Conservation (phyloP, 1,140 invertebrate genomes). For the Drosophila quadrilineata region DNA sequence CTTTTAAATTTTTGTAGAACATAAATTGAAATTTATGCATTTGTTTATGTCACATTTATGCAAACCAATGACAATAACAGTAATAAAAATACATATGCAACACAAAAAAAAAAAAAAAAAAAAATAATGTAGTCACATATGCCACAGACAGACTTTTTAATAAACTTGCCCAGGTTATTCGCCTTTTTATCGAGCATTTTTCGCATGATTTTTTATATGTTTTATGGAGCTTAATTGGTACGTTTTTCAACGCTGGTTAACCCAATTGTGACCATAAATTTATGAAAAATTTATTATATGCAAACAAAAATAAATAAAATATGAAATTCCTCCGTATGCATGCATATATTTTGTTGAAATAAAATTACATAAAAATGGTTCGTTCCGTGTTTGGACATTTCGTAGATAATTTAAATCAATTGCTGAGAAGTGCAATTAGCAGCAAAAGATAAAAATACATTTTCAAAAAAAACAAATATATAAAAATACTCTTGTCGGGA, state of each 20-base stretch:
- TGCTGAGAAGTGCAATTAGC: slow-evolving; percentile 77
- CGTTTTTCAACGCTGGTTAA: slow-evolving; percentile 74
- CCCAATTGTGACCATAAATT: slow-evolving; percentile 66
- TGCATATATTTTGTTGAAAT: too few relatives aligned
- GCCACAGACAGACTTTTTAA: slow-evolving; percentile 71
- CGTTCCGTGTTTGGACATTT: slow-evolving; percentile 37
- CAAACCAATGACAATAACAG: slow-evolving; percentile 58
- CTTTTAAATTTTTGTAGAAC: slow-evolving; percentile 21
- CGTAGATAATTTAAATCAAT: slow-evolving; percentile 77
- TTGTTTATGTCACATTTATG: slow-evolving; percentile 65
- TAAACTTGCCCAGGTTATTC: slow-evolving; percentile 50
- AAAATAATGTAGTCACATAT: too few relatives aligned
- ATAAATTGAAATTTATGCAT: slow-evolving; percentile 66
- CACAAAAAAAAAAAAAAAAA: too few relatives aligned
- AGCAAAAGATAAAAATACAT: slow-evolving; percentile 74
- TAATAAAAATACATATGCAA: too few relatives aligned
- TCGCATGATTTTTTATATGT: slow-evolving; percentile 30
- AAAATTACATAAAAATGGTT: slow-evolving; percentile 9
- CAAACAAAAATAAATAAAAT: slow-evolving; percentile 44
- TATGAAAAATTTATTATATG: slow-evolving; percentile 74
- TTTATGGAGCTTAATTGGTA: slow-evolving; percentile 62
- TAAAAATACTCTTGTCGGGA: too few relatives aligned
- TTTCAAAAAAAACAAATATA: too few relatives aligned
- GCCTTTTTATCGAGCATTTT: slow-evolving; percentile 24
- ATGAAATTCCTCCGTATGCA: too few relatives aligned